Evolutionary conservation across 2,113 vertebrate species (phyloP), one percentile per base, ranked within the genome.

Genomic region (Mobula hypostoma): DNA sequence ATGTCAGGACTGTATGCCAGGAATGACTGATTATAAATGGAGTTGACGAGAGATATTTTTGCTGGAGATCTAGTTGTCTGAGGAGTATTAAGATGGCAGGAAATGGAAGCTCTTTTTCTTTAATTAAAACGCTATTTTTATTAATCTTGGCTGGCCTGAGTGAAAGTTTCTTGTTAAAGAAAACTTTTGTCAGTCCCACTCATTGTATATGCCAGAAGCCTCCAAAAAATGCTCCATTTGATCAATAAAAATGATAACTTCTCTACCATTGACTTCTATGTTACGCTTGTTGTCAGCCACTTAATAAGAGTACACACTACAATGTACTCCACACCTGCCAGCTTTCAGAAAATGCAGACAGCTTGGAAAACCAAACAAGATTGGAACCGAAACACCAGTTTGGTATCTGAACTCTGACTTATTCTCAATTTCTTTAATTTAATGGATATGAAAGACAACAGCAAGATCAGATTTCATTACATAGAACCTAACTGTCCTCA

Each of bases 71-170:
- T 61, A 66, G 58, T 63, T 63, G 40, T 27, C 61, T 90, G 61
- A n/a, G 61, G 66, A 66, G 61, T 66, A 90, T 90, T 63, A 90
- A 90, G 61, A 68, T 90, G 85, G 63, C 85, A 90, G 12, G 85
- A 90, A n/a, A 19, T 90, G 7, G 5, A 66, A 74, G 21, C 72
- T 21, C 0, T 5, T 66, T 66, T 66, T 66, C 21, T 70, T 70
- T 70, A 70, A 66, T 11, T 11, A 66, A 74, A 24, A 74, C 2
- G 68, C 2, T 14, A 70, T 70, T 70, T 70, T 70, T 15, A 74
- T 74, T 74, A 74, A 74, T 74, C 1, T 48, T 74, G 72, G 72
- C 72, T 74, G 19, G 19, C 15, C 72, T 66, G 66, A 19, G 29
- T 36, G 14, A 32, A 90, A 66, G 14, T 68, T 61, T 90, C 21